Evolutionary conservation across 2,797 vertebrate species (phyloP).

Genomic region (Psittacula echo): DNA sequence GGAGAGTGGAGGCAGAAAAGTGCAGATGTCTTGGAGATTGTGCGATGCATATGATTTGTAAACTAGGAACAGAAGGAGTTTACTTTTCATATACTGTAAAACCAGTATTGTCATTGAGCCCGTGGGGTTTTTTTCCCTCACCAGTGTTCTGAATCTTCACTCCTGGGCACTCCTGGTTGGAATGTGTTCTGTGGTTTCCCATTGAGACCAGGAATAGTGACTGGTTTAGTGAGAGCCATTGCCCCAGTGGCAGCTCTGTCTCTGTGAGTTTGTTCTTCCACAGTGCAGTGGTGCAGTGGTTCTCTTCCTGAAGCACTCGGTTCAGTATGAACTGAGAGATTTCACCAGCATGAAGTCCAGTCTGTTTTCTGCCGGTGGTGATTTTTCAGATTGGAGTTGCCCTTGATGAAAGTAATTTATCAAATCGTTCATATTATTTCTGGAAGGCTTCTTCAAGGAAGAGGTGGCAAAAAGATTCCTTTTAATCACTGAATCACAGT

Average conservation of each 20-base stretch:
- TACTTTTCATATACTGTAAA: not conserved
- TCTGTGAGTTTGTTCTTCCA: not conserved
- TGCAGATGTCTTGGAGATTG: not conserved
- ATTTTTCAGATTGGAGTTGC: not conserved
- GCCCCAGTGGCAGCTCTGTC: not conserved
- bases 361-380: not conserved
- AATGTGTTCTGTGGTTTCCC: not conserved
- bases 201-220: not conserved
- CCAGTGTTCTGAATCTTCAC: accelerated
- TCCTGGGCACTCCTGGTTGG: not conserved
- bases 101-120: not conserved
- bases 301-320: not conserved
- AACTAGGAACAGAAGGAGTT: not conserved
- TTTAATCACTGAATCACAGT: not conserved
- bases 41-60: not conserved
- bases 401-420: not conserved
- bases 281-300: not conserved
- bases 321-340: not conserved
- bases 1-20: not conserved
- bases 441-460: not conserved
- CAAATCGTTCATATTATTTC: not conserved
- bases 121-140: not conserved
- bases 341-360: not conserved
- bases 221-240: not conserved
- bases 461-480: not conserved